Evolutionary conservation across 1,140 invertebrate species (phyloP).

Genomic region (Drosophila tristis): DNA sequence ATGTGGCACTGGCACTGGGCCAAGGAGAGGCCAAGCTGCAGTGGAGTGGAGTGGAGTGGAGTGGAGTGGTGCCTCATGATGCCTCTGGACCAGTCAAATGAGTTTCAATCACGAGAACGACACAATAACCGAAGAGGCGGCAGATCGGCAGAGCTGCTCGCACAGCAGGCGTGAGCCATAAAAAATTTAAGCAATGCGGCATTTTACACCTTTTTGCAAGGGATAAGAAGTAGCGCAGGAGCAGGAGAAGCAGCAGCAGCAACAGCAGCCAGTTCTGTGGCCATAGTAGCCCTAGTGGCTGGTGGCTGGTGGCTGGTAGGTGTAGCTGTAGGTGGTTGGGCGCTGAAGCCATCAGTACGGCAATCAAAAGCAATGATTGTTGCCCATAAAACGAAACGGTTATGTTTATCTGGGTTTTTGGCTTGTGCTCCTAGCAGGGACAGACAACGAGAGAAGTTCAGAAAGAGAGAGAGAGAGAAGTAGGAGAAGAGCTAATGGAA

Average conservation of each 20-base stretch:
- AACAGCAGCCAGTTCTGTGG: too few relatives aligned
- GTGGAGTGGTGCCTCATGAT: background rate
- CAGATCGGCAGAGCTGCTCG: background rate
- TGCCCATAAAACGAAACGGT: constrained; percentile 80
- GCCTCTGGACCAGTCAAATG: constrained; percentile 39
- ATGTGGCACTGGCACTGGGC: constrained; percentile 58
- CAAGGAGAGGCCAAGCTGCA: constrained; percentile 10
- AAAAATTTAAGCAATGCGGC: constrained; percentile 78
- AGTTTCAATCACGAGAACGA: constrained; percentile 68
- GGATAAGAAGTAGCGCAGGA: constrained; percentile 16
- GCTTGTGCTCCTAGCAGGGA: too few relatives aligned
- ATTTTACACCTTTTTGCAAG: constrained; percentile 69
- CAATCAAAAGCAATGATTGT: constrained; percentile 83
- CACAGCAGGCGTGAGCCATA: constrained; percentile 53
- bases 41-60: background rate
- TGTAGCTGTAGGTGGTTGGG: constrained; percentile 1
- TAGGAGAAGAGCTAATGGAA: constrained; percentile 30
- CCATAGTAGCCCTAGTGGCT: too few relatives aligned
- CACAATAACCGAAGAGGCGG: constrained; percentile 46
- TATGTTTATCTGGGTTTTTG: constrained; percentile 70
- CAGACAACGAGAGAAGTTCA: too few relatives aligned
- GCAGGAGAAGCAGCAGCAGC: too few relatives aligned
- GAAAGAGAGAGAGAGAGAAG: too few relatives aligned
- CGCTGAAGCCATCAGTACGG: constrained; percentile 60
- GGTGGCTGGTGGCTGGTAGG: background rate